phyloP scores from a whole-genome alignment of 2,113 vertebrate species.

The Eulemur macaco region DNA sequence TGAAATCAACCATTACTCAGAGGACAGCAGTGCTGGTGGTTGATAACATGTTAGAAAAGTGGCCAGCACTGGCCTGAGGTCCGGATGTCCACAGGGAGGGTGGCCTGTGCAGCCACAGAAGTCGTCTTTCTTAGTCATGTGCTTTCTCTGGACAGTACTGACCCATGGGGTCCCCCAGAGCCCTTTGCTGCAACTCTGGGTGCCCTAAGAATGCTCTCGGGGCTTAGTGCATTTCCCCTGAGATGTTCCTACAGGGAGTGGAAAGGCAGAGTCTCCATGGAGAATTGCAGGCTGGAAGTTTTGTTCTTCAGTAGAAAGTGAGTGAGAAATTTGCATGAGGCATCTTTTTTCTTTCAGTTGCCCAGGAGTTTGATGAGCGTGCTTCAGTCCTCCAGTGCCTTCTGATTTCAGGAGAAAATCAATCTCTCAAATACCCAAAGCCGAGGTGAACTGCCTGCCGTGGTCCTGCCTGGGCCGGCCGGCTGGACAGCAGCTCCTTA shows the following conservation, averaged over 20 bases:
- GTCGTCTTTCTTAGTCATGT: background rate
- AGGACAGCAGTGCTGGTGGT: background rate
- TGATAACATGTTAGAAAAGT: background rate
- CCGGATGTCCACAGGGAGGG: background rate
- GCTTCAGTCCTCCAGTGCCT: background rate
- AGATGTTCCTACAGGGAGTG: too few species aligned
- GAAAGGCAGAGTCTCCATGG: background rate
- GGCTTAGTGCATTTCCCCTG: background rate
- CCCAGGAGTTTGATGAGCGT: background rate
- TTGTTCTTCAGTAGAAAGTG: background rate
- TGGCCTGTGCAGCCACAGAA: background rate
- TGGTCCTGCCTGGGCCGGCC: fast-evolving
- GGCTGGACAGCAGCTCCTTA: background rate
- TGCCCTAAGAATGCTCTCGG: background rate
- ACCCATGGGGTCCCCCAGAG: background rate
- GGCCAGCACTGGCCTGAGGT: background rate
- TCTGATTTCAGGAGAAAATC: background rate
- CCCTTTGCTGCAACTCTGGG: background rate
- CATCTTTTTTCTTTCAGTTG: fast-evolving
- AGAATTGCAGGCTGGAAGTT: background rate
- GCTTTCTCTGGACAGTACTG: background rate
- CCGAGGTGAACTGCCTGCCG: fast-evolving
- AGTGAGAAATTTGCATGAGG: background rate
- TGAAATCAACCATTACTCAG: background rate
- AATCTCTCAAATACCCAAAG: background rate